phyloP scores from a whole-genome alignment of 2,888 invertebrate genomes.

The Craniophora ligustri region DNA sequence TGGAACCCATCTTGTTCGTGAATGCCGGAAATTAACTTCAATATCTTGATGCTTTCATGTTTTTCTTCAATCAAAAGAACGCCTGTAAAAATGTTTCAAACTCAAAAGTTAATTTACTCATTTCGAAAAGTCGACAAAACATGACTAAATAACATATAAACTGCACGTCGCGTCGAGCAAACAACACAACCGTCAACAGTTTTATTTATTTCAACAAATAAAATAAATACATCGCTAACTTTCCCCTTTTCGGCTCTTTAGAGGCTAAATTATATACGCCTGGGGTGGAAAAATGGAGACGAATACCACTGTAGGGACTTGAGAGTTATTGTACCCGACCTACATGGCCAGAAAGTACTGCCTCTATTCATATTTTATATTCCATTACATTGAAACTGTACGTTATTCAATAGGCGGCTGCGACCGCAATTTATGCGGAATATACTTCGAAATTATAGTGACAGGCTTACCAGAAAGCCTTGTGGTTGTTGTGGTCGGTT shows the following conservation, averaged over 20 bases:
- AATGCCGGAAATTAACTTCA: slow-evolving; percentile 11
- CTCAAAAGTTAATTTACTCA: neutral
- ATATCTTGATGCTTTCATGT: slow-evolving; percentile 11
- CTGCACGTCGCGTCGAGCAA: slow-evolving; percentile 41
- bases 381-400: slow-evolving; percentile 68
- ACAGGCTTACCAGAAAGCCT: neutral
- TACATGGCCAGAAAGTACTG: slow-evolving; percentile 69
- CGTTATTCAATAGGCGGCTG: slow-evolving; percentile 70
- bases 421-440: slow-evolving; percentile 61
- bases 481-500: neutral
- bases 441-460: slow-evolving; percentile 44
- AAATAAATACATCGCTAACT: slow-evolving; percentile 81
- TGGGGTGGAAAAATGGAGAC: slow-evolving; percentile 84
- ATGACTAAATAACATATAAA: slow-evolving; percentile 19
- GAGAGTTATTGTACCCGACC: slow-evolving; percentile 74
- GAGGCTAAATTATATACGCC: slow-evolving; percentile 84
- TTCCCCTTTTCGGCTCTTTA: slow-evolving; percentile 82
- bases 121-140: neutral
- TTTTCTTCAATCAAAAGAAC: neutral
- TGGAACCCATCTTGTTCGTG: slow-evolving; percentile 2
- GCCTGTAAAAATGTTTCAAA: neutral
- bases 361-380: slow-evolving; percentile 81
- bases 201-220: slow-evolving; percentile 74
- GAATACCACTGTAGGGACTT: slow-evolving; percentile 81
- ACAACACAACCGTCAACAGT: slow-evolving; percentile 61